A percentile compares a stretch with the other conserved stretches of the same genome.
Evolutionary conservation across 1,140 invertebrate species (phyloP).

Genomic region (Grapholita molesta): DNA sequence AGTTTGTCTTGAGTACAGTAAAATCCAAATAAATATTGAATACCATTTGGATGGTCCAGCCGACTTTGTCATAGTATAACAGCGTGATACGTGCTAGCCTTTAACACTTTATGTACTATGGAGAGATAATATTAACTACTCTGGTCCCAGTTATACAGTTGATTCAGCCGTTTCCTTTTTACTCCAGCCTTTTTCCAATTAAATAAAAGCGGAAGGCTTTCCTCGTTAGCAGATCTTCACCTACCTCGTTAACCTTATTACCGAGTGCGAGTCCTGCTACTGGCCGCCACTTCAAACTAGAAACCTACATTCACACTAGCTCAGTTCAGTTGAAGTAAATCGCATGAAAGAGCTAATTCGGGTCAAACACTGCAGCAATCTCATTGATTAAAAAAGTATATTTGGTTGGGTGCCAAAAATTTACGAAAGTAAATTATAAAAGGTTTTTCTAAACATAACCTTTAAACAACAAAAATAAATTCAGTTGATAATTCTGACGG

Average conservation of each 20-base stretch:
- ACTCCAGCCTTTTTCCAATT: conserved; percentile 29
- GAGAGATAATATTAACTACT: not conserved
- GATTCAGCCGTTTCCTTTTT: conserved; percentile 22
- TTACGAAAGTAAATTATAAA: not conserved
- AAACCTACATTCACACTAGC: conserved; percentile 21
- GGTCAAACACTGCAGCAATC: not conserved
- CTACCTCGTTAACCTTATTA: conserved; percentile 59
- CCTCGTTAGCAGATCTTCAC: conserved; percentile 39
- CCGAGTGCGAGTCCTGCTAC: conserved; percentile 39
- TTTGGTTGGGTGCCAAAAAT: not conserved
- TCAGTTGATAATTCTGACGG: too few relatives aligned
- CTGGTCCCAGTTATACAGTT: not conserved
- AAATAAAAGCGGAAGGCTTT: conserved; percentile 39
- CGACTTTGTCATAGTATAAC: too few relatives aligned
- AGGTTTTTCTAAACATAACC: too few relatives aligned
- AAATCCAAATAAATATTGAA: too few relatives aligned
- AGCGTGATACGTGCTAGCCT: too few relatives aligned
- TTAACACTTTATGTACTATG: not conserved
- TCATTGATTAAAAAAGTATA: not conserved
- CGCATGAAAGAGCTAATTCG: not conserved
- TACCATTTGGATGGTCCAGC: too few relatives aligned
- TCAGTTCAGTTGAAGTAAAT: not conserved
- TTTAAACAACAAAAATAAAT: too few relatives aligned
- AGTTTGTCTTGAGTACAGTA: too few relatives aligned
- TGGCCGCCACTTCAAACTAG: conserved; percentile 14